Evolutionary conservation across 1,140 invertebrate genomes (phyloP), one percentile per base, ranked within the genome.

Genomic region (Protaetia brevitarsis): DNA sequence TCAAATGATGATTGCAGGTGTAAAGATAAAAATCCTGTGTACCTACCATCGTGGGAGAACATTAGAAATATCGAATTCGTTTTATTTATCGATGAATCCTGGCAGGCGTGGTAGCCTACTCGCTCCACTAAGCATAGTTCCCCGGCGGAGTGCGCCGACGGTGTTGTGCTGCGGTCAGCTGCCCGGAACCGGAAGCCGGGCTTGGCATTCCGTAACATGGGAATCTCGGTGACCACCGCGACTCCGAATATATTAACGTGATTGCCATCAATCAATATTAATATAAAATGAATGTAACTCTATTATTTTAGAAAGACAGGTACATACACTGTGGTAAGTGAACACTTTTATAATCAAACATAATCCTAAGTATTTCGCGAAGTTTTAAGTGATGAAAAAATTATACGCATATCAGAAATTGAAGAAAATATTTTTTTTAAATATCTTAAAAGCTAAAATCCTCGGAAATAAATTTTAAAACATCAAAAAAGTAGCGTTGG

Each of bases 161-260:
- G 21, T 51, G 71, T 69, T 68, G 70, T 65, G 45, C 69, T 71
- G 71, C 68, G 72, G 73, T 76, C 74, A 76, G 73, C 74, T 76
- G 74, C 67, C 74, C 71, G 73, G 74, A 76, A 76, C 72, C 73
- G 74, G 74, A 76, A 76, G 71, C 71, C 69, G 66, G 72, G 71
- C 70, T 66, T 69, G 69, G 66, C 68, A 69, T 67, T 70, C 67
- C 66, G 63, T 61, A 66, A 59, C 69, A 70, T 74, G 72, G 71
- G 72, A 74, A 74, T 72, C 68, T 71, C 71, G 59, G 58, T 28
- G 41, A 23, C 41, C 41, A 59, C 57, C 3, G 26, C 57, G 27
- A 59, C 26, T 21, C 26, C 4, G 26, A 59, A 13, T 59, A 31
- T 27, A 28, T 11, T 27, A 59, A 5, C 57, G 26, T 28, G 57